Evolutionary conservation across 37 sponge, comb jelly and placozoan species (phyloP), one percentile per base, ranked within the genome.

Genomic region (Haliclona indistincta): DNA sequence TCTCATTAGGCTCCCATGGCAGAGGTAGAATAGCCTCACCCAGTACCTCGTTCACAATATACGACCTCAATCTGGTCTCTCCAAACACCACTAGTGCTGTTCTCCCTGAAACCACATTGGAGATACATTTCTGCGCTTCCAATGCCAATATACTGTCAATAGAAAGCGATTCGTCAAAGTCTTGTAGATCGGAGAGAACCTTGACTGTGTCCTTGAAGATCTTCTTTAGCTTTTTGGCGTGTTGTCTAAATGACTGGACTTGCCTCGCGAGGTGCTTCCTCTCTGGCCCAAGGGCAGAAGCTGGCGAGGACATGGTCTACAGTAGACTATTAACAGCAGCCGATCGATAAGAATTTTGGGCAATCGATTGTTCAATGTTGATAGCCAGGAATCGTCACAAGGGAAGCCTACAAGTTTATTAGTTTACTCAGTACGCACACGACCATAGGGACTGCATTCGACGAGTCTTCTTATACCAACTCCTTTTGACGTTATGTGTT

Each of bases 1-100:
- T 36, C 81, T 94, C 95, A 0, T 66, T 34, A 17, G 73, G 6
- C 0, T 35, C 29, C 61, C 63, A 28, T 3, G 83, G 79, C 17
- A 54, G 62, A 2, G 91, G 88, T 7, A 94, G 61, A 29, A 94
- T 74, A 29, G 84, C 47, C 67, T 94, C 94, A 67, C 91, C 91
- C 38, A 94, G 56, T 23, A 94, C 81, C 70, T 85, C 83, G 54
- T 94, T 89, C 47, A 86, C 84, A 34, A 94, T 88, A 56, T 70
- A 43, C 0, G 70, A 63, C 49, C 88, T 63, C 20, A 86, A 32
- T 25, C 29, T 33, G 0, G 84, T 83, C 45, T 89, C 89, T 25
- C 95, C 95, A 47, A 94, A 79, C 63, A 94, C 88, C 19, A 86
- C 89, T 64, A 94, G 58, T 4, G 95, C 91, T 4, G 85, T 83